Conservation (phyloP, 2,113 vertebrate genomes). For the Ardeotis arabs region DNA sequence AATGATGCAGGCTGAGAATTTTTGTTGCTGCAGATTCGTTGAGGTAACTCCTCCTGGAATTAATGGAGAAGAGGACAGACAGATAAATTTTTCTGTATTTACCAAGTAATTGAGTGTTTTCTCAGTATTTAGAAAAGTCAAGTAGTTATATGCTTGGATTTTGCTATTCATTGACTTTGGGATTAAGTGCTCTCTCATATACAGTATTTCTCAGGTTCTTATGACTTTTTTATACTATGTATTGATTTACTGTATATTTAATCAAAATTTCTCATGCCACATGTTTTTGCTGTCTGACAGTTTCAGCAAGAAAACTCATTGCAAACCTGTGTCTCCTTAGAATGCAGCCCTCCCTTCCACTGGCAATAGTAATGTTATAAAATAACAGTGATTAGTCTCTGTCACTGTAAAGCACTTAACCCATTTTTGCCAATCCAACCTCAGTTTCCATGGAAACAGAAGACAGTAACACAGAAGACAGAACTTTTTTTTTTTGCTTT, state of each 20-base stretch:
- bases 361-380: constrained; percentile 60
- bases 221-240: background rate
- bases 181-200: constrained; percentile 21
- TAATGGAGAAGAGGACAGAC: background rate
- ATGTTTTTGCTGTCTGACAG: constrained; percentile 42
- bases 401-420: constrained; percentile 72
- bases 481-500: constrained; percentile 13
- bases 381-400: constrained; percentile 77
- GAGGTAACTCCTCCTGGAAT: background rate
- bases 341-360: constrained; percentile 40
- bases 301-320: constrained; percentile 24
- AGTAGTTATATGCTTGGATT: background rate
- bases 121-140: constrained; percentile 10
- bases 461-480: background rate
- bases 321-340: constrained; percentile 49
- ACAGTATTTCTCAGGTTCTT: constrained; percentile 10
- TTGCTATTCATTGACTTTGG: constrained; percentile 37
- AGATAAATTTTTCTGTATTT: constrained; percentile 2
- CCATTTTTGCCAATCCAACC: constrained; percentile 70
- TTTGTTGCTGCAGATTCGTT: background rate
- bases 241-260: constrained; percentile 58
- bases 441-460: constrained; percentile 75
- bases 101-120: background rate
- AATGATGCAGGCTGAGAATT: background rate
- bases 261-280: constrained; percentile 62